A percentile compares a stretch with the other conserved stretches of the same genome.
phyloP scores from a whole-genome alignment of 2,113 vertebrate genomes.

The Himantopus leucocephalus region DNA sequence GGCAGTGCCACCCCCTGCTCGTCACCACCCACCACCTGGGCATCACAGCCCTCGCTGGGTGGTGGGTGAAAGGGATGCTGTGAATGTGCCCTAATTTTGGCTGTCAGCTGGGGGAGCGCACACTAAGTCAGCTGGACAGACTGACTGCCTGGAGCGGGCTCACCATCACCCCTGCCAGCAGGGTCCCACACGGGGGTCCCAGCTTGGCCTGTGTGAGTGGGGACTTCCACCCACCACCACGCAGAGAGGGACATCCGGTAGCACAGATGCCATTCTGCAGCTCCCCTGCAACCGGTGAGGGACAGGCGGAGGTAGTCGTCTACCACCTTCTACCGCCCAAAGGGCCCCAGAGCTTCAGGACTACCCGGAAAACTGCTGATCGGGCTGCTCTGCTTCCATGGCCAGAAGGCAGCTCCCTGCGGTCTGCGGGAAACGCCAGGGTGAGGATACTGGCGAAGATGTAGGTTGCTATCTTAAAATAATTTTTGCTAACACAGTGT shows the following conservation, averaged over 20 bases:
- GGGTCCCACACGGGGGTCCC: accelerated
- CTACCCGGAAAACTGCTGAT: neutral
- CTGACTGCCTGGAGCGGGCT: neutral
- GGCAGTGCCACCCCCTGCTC: neutral
- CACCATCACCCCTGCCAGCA: neutral
- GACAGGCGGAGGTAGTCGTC: neutral
- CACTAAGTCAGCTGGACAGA: accelerated
- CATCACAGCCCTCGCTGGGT: neutral
- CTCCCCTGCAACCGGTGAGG: neutral
- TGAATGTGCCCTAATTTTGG: neutral
- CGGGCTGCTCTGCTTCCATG: neutral
- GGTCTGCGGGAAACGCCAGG: neutral
- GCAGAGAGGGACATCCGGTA: neutral
- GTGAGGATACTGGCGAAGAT: neutral
- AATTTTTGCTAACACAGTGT: neutral
- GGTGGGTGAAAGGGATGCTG: neutral
- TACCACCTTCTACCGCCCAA: neutral
- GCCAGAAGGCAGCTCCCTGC: neutral
- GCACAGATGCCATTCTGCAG: neutral
- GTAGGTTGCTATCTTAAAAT: neutral
- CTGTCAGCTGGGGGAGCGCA: neutral
- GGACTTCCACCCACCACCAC: accelerated
- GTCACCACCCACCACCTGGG: neutral
- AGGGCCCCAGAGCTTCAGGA: neutral
- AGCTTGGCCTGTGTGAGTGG: neutral